These are phyloP conservation scores for Meiosimyza decipiens DNA, from an alignment of 2,888 invertebrate genomes.

Conservation along the genomic window DNA sequence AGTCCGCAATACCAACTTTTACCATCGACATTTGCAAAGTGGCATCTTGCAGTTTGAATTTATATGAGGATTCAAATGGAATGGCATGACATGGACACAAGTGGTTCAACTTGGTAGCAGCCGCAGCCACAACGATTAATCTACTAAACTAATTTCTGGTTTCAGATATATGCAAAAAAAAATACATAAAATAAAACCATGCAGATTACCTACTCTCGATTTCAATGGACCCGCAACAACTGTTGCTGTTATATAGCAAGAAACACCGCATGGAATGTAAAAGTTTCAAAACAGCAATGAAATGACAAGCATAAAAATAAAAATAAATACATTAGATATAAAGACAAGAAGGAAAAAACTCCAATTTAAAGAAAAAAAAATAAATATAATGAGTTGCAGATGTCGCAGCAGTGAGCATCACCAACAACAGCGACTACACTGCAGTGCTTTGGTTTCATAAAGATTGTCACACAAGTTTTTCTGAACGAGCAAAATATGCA, in stretches of 20 bases:
- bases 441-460: too few relatives aligned
- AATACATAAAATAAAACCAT: constrained; percentile 55
- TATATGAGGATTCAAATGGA: neutral
- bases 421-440: too few relatives aligned
- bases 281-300: constrained; percentile 19
- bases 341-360: neutral
- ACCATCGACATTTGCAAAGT: neutral
- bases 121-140: constrained; percentile 32
- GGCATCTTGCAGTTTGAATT: neutral
- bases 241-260: constrained; percentile 3
- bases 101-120: constrained; percentile 46
- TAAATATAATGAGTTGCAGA: too few relatives aligned
- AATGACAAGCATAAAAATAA: neutral
- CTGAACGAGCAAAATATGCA: too few relatives aligned
- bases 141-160: constrained; percentile 18
- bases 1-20: too few relatives aligned
- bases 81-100: constrained; percentile 31
- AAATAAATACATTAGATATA: neutral
- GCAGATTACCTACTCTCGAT: constrained; percentile 51
- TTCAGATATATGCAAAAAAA: constrained; percentile 19
- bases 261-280: constrained; percentile 17
- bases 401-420: too few relatives aligned
- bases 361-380: too few relatives aligned
- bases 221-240: constrained; percentile 15
- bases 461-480: too few relatives aligned